Evolutionary conservation across 2,113 vertebrate species (phyloP).

Genomic region (Sapayoa aenigma): DNA sequence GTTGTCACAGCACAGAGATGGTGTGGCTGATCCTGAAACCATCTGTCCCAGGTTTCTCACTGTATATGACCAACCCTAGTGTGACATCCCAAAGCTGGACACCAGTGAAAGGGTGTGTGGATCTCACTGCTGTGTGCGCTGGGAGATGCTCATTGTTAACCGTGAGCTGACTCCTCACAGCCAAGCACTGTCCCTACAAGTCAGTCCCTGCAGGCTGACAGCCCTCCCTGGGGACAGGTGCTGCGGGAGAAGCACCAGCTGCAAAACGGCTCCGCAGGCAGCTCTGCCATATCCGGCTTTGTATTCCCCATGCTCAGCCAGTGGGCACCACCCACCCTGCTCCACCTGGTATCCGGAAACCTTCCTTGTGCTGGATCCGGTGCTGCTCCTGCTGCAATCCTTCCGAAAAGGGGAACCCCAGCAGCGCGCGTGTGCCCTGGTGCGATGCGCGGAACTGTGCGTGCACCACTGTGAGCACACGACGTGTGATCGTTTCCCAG

Average conservation of each 20-base stretch:
- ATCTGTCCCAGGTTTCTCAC: background rate
- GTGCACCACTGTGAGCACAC: background rate
- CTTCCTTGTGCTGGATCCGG: background rate
- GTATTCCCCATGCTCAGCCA: background rate
- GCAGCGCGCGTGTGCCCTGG: background rate
- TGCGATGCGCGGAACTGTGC: background rate
- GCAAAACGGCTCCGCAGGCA: background rate
- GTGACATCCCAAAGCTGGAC: background rate
- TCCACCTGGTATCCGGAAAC: background rate
- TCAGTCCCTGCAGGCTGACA: background rate
- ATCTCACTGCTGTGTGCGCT: background rate
- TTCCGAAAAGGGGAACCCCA: background rate
- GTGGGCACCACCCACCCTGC: rapidly evolving
- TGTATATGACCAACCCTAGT: rapidly evolving
- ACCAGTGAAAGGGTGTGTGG: background rate
- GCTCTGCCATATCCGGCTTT: background rate
- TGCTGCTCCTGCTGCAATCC: rapidly evolving
- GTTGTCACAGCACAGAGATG: background rate
- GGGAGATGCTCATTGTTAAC: background rate
- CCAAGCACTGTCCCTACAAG: background rate
- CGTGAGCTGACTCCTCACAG: background rate
- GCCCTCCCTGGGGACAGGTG: background rate
- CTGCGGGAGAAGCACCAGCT: background rate
- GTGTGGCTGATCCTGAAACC: background rate
- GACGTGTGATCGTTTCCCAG: rapidly evolving